phyloP scores from a whole-genome alignment of 1,140 invertebrate genomes.

The Psix sp. region DNA sequence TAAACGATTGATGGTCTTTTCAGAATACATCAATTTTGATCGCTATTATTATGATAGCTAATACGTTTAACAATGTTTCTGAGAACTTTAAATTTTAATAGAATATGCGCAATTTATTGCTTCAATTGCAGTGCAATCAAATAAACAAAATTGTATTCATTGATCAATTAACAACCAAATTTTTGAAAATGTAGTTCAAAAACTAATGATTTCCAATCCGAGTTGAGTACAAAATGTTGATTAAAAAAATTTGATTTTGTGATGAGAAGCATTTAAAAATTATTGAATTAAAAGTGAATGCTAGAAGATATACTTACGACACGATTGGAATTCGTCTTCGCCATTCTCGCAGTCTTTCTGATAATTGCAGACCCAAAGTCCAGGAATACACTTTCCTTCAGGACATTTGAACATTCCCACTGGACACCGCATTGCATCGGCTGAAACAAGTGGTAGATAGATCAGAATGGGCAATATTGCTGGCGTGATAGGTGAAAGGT shows the following conservation, averaged over 20 bases:
- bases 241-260: background rate
- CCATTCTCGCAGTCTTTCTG: constrained; percentile 92
- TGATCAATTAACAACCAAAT: no score
- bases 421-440: constrained; percentile 76
- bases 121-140: no score
- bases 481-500: constrained; percentile 74
- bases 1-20: no score
- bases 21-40: no score
- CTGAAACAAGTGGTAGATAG: constrained; percentile 59
- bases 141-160: no score
- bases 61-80: no score
- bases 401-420: constrained; percentile 87
- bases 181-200: no score
- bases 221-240: no score
- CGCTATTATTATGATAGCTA: no score
- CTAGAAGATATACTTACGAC: constrained; percentile 83
- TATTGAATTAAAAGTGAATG: constrained; percentile 6
- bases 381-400: constrained; percentile 91
- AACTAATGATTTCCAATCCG: no score
- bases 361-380: constrained; percentile 91
- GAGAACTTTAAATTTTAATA: no score
- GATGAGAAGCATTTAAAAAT: background rate
- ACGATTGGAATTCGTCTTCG: constrained; percentile 92
- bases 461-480: constrained; percentile 61
- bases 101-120: no score